These are phyloP conservation scores for Dicerorhinus sumatrensis DNA, from an alignment of 2,113 vertebrate species.

Conservation along the genomic window DNA sequence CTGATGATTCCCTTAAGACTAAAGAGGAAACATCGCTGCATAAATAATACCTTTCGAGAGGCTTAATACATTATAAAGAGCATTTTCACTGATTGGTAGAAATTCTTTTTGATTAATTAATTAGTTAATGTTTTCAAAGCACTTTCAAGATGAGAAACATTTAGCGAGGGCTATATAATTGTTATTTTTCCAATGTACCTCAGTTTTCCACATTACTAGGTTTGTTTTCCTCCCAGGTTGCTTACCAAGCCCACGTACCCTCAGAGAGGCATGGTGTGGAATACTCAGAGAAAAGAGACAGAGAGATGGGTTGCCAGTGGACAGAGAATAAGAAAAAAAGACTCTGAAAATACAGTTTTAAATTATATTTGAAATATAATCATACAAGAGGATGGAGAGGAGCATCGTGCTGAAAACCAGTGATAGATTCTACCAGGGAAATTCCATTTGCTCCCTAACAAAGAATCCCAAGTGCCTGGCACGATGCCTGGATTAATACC, in stretches of 20 bases:
- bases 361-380: conserved; percentile 45
- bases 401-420: background rate
- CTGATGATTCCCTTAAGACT: conserved; percentile 59
- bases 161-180: conserved; percentile 68
- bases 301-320: background rate
- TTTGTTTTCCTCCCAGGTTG: conserved; percentile 49
- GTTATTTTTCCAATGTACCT: conserved; percentile 71
- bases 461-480: fast-evolving
- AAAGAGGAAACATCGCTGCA: conserved; percentile 73
- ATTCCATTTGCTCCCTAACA: background rate
- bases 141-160: conserved; percentile 77
- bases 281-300: background rate
- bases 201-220: conserved; percentile 58
- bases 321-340: background rate
- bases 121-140: conserved; percentile 84
- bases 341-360: conserved; percentile 18
- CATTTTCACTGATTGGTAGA: conserved; percentile 85
- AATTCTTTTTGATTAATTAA: conserved; percentile 85
- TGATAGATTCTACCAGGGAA: background rate
- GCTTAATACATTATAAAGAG: conserved; percentile 80
- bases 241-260: background rate
- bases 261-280: background rate
- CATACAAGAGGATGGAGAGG: background rate
- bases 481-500: background rate
- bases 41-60: conserved; percentile 83